Percentiles rank a stretch among this genome's conserved stretches.
Evolutionary conservation across 2,888 invertebrate species (phyloP).

Genomic region (Sisyra nigra): DNA sequence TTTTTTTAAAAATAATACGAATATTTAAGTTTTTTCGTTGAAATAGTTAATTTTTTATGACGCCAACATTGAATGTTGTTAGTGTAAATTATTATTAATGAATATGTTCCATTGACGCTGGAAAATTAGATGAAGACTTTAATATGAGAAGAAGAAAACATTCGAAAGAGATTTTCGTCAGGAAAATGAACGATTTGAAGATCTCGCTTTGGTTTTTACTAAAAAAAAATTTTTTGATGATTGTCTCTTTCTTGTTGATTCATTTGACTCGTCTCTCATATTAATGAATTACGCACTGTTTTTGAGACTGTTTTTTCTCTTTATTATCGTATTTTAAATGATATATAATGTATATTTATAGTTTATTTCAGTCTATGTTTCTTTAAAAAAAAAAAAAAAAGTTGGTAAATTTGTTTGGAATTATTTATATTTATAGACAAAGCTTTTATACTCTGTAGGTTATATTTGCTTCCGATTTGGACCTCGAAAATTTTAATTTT

Average conservation of each 20-base stretch:
- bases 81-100: background rate
- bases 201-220: too few relatives aligned
- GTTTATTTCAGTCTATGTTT: too few relatives aligned
- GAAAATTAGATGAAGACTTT: background rate
- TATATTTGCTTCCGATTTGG: background rate
- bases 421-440: too few relatives aligned
- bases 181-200: too few relatives aligned
- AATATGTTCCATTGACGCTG: background rate
- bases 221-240: too few relatives aligned
- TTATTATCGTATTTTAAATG: background rate
- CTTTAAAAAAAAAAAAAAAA: too few relatives aligned
- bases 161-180: too few relatives aligned
- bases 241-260: too few relatives aligned
- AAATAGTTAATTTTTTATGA: background rate
- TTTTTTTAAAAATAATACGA: background rate
- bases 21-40: constrained; percentile 1
- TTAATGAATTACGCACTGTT: constrained; percentile 4
- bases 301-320: constrained; percentile 7
- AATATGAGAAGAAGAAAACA: too few relatives aligned
- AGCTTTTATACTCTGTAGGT: too few relatives aligned
- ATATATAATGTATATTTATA: background rate
- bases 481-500: background rate
- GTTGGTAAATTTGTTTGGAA: too few relatives aligned
- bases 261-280: background rate
- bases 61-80: constrained; percentile 4